A percentile compares a stretch with the other conserved stretches of the same genome.
phyloP scores from a whole-genome alignment of 2,888 invertebrate genomes.

The Lochmaea capreae region DNA sequence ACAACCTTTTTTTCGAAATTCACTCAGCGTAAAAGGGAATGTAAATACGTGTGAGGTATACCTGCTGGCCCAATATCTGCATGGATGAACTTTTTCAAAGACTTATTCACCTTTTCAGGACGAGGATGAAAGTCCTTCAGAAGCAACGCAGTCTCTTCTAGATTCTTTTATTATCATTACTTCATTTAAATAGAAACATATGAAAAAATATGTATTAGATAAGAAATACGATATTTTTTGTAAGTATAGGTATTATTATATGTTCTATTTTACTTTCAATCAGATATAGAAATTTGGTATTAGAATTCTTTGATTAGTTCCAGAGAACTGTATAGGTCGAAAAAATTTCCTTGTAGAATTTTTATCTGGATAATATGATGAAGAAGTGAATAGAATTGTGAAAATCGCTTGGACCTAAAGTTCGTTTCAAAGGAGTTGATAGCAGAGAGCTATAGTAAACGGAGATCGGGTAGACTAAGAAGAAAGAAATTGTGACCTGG shows the following conservation, averaged over 20 bases:
- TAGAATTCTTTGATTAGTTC: too few relatives aligned
- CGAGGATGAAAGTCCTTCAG: slow-evolving; percentile 19
- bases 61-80: slow-evolving; percentile 38
- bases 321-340: too few relatives aligned
- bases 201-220: background rate
- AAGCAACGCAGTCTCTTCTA: slow-evolving; percentile 1
- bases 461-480: too few relatives aligned
- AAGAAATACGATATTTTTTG: slow-evolving; percentile 1
- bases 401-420: too few relatives aligned
- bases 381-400: too few relatives aligned
- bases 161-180: background rate
- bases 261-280: too few relatives aligned
- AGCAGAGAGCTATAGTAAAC: too few relatives aligned
- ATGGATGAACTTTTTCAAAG: slow-evolving; percentile 33
- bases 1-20: slow-evolving; percentile 46
- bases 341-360: too few relatives aligned
- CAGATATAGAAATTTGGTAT: too few relatives aligned
- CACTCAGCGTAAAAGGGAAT: slow-evolving; percentile 47
- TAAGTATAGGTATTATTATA: background rate
- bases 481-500: too few relatives aligned
- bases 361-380: too few relatives aligned
- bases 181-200: background rate
- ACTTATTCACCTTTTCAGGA: slow-evolving; percentile 31
- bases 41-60: slow-evolving; percentile 47
- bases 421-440: too few relatives aligned